Base-by-base conservation (phyloP, 2,888 invertebrate species). In the Tyria jacobaeae region DNA sequence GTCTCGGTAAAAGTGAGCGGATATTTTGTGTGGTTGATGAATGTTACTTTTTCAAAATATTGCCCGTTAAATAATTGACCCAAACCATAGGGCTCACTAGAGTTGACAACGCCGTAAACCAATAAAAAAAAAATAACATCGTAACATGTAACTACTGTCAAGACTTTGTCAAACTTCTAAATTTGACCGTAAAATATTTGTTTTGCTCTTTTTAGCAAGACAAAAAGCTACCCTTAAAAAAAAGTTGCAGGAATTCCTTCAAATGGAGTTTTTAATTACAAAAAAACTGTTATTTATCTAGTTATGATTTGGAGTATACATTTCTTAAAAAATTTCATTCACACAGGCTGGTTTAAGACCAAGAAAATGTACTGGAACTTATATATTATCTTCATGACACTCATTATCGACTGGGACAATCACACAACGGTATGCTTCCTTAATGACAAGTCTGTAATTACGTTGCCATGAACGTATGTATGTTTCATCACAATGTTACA, bases 331-430 rank as follows among this genome's bases (percentile, higher is more conserved):
- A 74, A 85, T 71, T 79, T 84, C 60, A 82, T 87, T 73, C 74
- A 82, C 54, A 60, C 82, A 72, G 78, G 78, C 60, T 70, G 74
- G 37, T 61, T 79, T 35, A 81, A 82, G 62, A 81, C 68, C 61
- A 74, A 73, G 61, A 81, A 70, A 34, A 87, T 89, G 86, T 78
- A 78, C 70, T 89, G 86, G 85, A 84, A 86, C 74, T 74, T 84
- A 51, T 83, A 84, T 61, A 53, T 88, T 15, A 78, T 83, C 3
- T 71, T 84, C 39, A 50, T 86, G 52, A 77, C 80, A 4, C 71
- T 88, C 52, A 72, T 76, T 41, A 64, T 87, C 62, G 82, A 87
- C 57, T 81, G 80, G 79, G 76, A 85, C 57, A 62, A 75, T 47
- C 71, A 57, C 15, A 21, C 65, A 54, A 81, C 80, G 58, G 63